Percentiles rank a stretch among this genome's conserved stretches.
phyloP scores from a whole-genome alignment of 2,888 invertebrate species.

The Sceliomorpha sp. region DNA sequence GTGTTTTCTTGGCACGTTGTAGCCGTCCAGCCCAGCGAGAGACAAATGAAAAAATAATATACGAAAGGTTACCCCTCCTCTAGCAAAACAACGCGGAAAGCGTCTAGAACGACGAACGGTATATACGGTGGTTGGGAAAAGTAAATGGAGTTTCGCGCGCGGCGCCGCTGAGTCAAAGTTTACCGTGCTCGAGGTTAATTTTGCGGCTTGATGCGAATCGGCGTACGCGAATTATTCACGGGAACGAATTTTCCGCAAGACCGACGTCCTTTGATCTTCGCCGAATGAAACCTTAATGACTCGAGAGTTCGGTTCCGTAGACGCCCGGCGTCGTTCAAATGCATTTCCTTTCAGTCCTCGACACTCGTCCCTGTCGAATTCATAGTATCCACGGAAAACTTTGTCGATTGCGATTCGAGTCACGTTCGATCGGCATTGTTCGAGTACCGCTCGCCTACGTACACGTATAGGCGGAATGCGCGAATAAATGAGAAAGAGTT shows the following conservation, averaged over 20 bases:
- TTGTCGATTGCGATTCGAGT: conserved; percentile 31
- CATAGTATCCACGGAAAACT: conserved; percentile 29
- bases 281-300: conserved; percentile 44
- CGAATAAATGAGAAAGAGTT: conserved; percentile 1
- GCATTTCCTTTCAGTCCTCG: conserved; percentile 26
- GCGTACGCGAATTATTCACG: background rate
- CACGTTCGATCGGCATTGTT: conserved; percentile 38
- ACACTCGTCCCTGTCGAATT: conserved; percentile 30
- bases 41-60: no score
- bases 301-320: conserved; percentile 28
- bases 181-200: conserved; percentile 6
- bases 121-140: no score
- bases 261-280: conserved; percentile 30
- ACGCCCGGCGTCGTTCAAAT: conserved; percentile 36
- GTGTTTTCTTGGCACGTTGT: no score
- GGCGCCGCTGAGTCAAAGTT: no score
- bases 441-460: conserved; percentile 35
- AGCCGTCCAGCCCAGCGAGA: no score
- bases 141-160: background rate
- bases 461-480: conserved; percentile 14
- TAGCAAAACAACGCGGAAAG: no score
- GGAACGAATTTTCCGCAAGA: conserved; percentile 33
- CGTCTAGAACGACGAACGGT: no score
- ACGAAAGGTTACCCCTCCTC: no score
- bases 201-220: conserved; percentile 11